Evolutionary conservation across 2,797 vertebrate species (phyloP).

Genomic region (Crocodylus rhombifer): DNA sequence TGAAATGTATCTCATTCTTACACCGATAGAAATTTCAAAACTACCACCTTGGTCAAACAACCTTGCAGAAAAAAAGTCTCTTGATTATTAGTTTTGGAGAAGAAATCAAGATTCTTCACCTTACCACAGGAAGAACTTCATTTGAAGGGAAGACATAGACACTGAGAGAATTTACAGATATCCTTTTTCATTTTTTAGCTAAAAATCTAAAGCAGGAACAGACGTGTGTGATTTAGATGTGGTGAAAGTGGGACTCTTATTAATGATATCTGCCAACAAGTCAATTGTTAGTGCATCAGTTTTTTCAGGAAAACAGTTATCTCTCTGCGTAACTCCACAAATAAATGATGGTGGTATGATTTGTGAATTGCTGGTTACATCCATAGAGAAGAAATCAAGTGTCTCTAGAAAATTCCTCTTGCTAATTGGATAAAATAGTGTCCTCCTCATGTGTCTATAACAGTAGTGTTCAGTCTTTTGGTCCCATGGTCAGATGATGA

Average conservation of each 20-base stretch:
- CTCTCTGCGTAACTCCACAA: constrained; percentile 19
- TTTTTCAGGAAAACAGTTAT: constrained; percentile 14
- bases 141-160: neutral
- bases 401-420: constrained; percentile 13
- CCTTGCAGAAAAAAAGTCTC: neutral
- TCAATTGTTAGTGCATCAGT: neutral
- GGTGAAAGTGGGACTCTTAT: neutral
- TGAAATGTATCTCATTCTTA: neutral
- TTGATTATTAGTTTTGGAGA: neutral
- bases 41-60: neutral
- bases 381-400: constrained; percentile 19
- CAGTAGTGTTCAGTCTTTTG: neutral
- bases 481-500: too few species aligned
- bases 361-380: constrained; percentile 43
- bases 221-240: neutral
- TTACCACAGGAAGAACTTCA: neutral
- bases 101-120: neutral
- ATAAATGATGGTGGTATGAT: constrained; percentile 13
- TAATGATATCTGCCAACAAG: neutral
- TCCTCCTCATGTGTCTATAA: neutral
- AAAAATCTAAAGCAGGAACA: constrained; percentile 7
- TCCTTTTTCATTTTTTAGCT: constrained; percentile 18
- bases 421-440: neutral
- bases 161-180: neutral
- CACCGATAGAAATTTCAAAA: neutral